These are phyloP conservation scores for Benitochromis conjunctus DNA, from an alignment of 2,113 vertebrate genomes.

Conservation along the genomic window DNA sequence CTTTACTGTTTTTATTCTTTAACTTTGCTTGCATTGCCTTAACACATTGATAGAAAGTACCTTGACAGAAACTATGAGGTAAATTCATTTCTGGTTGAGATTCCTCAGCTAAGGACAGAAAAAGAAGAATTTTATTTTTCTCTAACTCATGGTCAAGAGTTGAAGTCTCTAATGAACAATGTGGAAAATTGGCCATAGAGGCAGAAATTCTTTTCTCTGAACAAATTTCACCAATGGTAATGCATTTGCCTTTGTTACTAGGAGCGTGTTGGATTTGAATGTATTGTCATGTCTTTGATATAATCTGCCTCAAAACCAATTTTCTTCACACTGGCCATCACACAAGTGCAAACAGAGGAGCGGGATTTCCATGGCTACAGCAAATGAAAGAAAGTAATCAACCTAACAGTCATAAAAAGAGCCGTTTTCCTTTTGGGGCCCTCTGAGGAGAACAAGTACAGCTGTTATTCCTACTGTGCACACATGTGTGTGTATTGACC, in stretches of 20 bases:
- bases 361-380: slow-evolving; percentile 20
- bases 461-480: slow-evolving; percentile 10
- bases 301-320: slow-evolving; percentile 52
- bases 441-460: neutral
- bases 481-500: slow-evolving; percentile 19
- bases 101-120: neutral
- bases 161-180: neutral
- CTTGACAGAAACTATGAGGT: neutral
- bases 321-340: slow-evolving; percentile 33
- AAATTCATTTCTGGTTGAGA: neutral
- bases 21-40: neutral
- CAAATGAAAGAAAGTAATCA: slow-evolving; percentile 61
- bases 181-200: neutral
- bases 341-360: slow-evolving; percentile 43
- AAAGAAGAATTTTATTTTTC: neutral
- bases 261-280: slow-evolving; percentile 33
- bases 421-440: neutral
- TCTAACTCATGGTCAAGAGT: neutral
- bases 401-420: slow-evolving; percentile 47
- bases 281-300: slow-evolving; percentile 49
- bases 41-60: neutral
- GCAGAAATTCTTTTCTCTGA: neutral
- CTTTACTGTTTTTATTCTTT: neutral
- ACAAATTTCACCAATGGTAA: neutral
- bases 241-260: neutral